phyloP scores from a whole-genome alignment of 2,797 vertebrate genomes.

The Enteromius anoplus region DNA sequence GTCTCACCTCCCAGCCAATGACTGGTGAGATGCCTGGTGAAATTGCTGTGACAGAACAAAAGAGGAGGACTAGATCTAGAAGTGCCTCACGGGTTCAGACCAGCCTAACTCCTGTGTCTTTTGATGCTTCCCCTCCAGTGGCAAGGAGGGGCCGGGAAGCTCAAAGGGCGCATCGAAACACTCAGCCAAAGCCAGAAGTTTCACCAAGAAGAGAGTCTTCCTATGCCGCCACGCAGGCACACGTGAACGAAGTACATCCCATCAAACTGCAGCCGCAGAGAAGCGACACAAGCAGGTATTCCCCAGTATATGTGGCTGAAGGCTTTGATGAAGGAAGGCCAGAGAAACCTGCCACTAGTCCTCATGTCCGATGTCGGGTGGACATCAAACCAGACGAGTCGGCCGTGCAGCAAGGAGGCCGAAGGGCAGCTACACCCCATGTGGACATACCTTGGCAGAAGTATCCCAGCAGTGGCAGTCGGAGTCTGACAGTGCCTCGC shows the following conservation, averaged over 20 bases:
- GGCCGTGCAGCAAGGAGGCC: constrained; percentile 79
- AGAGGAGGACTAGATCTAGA: constrained; percentile 89
- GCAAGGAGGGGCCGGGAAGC: constrained; percentile 84
- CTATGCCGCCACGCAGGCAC: constrained; percentile 76
- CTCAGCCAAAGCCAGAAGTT: constrained; percentile 75
- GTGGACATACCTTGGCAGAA: constrained; percentile 80
- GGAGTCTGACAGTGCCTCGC: constrained; percentile 86
- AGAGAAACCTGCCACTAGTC: constrained; percentile 81
- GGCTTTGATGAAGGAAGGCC: constrained; percentile 73
- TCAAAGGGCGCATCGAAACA: constrained; percentile 77
- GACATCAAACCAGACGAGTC: constrained; percentile 93
- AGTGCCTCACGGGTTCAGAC: constrained; percentile 88
- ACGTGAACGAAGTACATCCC: constrained; percentile 90
- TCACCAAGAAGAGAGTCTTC: constrained; percentile 84
- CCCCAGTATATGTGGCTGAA: constrained; percentile 82
- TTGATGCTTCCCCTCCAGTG: constrained; percentile 74
- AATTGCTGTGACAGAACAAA: constrained; percentile 74
- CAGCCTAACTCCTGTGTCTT: constrained; percentile 80
- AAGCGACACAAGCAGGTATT: constrained; percentile 84
- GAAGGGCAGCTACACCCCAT: constrained; percentile 71
- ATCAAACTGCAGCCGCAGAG: constrained; percentile 94
- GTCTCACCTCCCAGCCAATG: constrained; percentile 72
- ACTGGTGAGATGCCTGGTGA: constrained; percentile 73
- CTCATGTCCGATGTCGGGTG: constrained; percentile 92
- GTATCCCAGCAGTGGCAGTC: constrained; percentile 71